phyloP scores from a whole-genome alignment of 2,797 vertebrate species.

The Sebastes ruberrimus region DNA sequence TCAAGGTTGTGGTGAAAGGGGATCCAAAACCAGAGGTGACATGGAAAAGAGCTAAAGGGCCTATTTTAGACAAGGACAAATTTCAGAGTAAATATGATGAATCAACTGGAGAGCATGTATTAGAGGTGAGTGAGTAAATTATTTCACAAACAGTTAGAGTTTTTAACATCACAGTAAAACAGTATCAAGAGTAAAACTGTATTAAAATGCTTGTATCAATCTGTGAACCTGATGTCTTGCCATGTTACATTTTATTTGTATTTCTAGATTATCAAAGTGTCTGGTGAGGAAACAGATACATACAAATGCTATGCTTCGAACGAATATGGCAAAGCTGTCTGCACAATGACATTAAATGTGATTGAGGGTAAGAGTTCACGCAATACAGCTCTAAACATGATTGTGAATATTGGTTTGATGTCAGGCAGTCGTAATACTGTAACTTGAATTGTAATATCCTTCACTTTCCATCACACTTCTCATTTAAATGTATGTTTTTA shows the following conservation, averaged over 20 bases:
- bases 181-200: not conserved
- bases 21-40: constrained; percentile 84
- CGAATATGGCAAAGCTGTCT: constrained; percentile 85
- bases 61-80: constrained; percentile 76
- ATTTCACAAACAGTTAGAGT: not conserved
- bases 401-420: not conserved
- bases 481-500: not conserved
- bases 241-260: not conserved
- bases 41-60: constrained; percentile 81
- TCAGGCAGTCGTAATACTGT: not conserved
- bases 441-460: not conserved
- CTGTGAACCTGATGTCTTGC: not conserved
- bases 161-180: not conserved
- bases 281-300: constrained; percentile 77
- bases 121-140: constrained; percentile 79
- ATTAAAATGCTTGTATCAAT: not conserved
- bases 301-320: constrained; percentile 88
- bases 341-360: constrained; percentile 81
- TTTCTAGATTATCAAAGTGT: constrained; percentile 83
- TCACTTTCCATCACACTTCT: not conserved
- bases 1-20: constrained; percentile 85
- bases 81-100: constrained; percentile 78
- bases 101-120: constrained; percentile 75
- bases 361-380: constrained; percentile 79
- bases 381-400: not conserved